A percentile compares a stretch with the other conserved stretches of the same genome.
Evolutionary conservation across 2,797 vertebrate species (phyloP).

Genomic region (Heteromormyrus szaboi): DNA sequence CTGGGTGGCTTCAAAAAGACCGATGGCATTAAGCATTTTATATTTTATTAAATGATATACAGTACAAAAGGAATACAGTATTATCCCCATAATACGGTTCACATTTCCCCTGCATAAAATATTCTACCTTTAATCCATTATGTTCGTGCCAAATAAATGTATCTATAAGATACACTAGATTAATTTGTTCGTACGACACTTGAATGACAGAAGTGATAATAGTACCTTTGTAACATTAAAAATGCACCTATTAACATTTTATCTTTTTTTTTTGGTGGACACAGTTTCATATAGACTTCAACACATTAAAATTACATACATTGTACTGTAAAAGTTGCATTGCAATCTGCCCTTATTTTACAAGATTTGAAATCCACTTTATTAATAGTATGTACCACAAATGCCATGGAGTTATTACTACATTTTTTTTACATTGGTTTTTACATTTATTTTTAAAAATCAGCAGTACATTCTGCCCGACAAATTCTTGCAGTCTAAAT

Average conservation of each 20-base stretch:
- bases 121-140: constrained; percentile 71
- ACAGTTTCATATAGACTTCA: constrained; percentile 64
- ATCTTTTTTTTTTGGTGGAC: constrained; percentile 57
- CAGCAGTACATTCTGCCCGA: constrained; percentile 62
- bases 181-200: constrained; percentile 73
- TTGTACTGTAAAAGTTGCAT: constrained; percentile 83
- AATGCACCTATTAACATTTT: constrained; percentile 71
- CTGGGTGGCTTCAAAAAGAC: not conserved
- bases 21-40: not conserved
- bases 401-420: constrained; percentile 62
- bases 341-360: constrained; percentile 90
- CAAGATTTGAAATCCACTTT: constrained; percentile 71
- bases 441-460: constrained; percentile 40
- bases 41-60: constrained; percentile 85
- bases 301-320: constrained; percentile 78
- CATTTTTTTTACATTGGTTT: constrained; percentile 55
- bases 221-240: constrained; percentile 91
- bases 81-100: constrained; percentile 71
- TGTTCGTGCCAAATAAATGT: constrained; percentile 85
- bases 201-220: constrained; percentile 73
- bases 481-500: constrained; percentile 31
- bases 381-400: constrained; percentile 75
- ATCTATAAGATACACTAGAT: constrained; percentile 99
- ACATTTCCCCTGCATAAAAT: constrained; percentile 82
- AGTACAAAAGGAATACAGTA: constrained; percentile 96